A percentile compares a stretch with the other conserved stretches of the same genome.
Conservation (phyloP, 1,140 invertebrate species). For the Drosophila nigrodunni region DNA sequence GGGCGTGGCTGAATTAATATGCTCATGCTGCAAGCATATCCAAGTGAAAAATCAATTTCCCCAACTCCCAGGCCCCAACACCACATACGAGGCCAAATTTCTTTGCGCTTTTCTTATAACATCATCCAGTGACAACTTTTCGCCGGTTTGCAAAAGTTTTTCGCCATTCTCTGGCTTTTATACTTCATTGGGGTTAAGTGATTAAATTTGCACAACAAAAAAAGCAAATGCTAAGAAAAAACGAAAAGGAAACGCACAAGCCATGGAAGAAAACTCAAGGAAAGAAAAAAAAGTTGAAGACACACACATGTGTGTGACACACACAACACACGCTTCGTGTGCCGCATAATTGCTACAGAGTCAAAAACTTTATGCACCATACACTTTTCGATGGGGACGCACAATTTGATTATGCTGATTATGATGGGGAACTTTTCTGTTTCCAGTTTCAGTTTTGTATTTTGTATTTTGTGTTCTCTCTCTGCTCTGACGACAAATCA, state of each 20-base stretch:
- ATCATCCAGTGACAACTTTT: slow-evolving; percentile 60
- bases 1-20: slow-evolving; percentile 67
- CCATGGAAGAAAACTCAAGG: slow-evolving; percentile 7
- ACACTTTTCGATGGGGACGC: slow-evolving; percentile 17
- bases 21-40: slow-evolving; percentile 66
- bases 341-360: slow-evolving; percentile 63
- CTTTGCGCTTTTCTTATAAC: slow-evolving; percentile 36
- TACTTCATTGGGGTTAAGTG: slow-evolving; percentile 80
- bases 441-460: neutral
- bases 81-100: neutral
- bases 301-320: slow-evolving; percentile 57
- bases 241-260: slow-evolving; percentile 21
- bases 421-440: slow-evolving; percentile 25
- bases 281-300: slow-evolving; percentile 17
- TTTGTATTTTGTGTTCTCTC: neutral
- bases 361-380: slow-evolving; percentile 42
- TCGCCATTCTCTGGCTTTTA: slow-evolving; percentile 46
- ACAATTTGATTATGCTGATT: slow-evolving; percentile 56
- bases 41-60: slow-evolving; percentile 78
- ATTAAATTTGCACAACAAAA: slow-evolving; percentile 74
- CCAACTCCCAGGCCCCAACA: neutral
- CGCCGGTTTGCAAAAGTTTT: slow-evolving; percentile 59
- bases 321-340: neutral
- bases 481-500: slow-evolving; percentile 26
- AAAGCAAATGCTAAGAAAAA: slow-evolving; percentile 18